Evolutionary conservation across 2,888 invertebrate species (phyloP).

Genomic region (Autographa pulchrina): DNA sequence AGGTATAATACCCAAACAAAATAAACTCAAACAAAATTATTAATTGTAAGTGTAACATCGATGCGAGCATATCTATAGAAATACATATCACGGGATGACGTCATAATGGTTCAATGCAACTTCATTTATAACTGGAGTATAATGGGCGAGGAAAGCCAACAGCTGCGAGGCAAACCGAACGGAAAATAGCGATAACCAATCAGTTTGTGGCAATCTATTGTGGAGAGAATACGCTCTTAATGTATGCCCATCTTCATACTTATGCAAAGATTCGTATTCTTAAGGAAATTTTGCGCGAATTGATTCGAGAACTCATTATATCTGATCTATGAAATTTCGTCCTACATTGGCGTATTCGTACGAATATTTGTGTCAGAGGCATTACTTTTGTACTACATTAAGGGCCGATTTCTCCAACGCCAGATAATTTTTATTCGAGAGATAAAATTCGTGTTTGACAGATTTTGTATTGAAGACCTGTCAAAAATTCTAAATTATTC

Average conservation of each 20-base stretch:
- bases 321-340: no score
- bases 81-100: constrained; percentile 24
- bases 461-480: no score
- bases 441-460: no score
- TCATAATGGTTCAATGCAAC: constrained; percentile 26
- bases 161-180: constrained; percentile 34
- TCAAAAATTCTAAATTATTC: no score
- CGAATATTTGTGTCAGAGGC: no score
- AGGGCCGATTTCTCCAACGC: no score
- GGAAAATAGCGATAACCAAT: constrained; percentile 38
- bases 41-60: constrained; percentile 21
- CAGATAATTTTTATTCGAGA: no score
- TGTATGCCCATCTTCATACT: not conserved
- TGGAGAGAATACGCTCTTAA: constrained; percentile 21
- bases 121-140: constrained; percentile 29
- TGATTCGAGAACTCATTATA: not conserved
- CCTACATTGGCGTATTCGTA: no score
- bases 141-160: constrained; percentile 32
- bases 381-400: no score
- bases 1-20: no score
- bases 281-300: not conserved
- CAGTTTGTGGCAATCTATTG: constrained; percentile 34
- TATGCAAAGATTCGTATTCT: constrained; percentile 1
- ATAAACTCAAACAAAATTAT: no score
- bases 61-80: constrained; percentile 16